Evolutionary conservation across 53 echinoderm and acorn worm species (phyloP).

Genomic region (Henricia sp.): DNA sequence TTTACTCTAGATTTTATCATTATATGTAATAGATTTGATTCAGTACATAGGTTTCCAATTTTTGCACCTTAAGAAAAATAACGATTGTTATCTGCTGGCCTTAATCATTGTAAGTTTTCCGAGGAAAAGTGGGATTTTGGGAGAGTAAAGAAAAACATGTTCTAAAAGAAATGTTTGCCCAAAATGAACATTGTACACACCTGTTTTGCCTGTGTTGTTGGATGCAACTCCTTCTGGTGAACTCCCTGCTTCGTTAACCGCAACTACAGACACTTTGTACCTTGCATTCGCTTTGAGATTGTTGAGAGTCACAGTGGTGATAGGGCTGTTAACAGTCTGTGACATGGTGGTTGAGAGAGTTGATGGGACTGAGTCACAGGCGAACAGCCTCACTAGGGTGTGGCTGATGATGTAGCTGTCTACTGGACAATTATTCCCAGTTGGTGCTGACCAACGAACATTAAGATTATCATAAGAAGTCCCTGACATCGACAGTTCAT

Average conservation of each 20-base stretch:
- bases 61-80: no score
- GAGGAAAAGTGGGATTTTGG: no score
- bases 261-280: constrained; percentile 22
- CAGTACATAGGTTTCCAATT: no score
- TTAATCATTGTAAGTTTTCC: no score
- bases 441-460: constrained; percentile 22
- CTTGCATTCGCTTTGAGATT: not conserved
- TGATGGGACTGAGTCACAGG: not conserved
- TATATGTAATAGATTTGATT: no score
- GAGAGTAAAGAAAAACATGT: no score
- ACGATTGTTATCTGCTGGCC: no score
- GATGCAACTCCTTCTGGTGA: not conserved
- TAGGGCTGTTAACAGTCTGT: not conserved
- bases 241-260: not conserved
- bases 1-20: no score
- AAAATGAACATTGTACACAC: no score
- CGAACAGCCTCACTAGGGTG: constrained; percentile 8
- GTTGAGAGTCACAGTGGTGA: not conserved
- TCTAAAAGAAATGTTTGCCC: no score
- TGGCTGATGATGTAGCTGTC: constrained; percentile 39
- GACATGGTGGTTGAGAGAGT: not conserved
- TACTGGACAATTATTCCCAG: constrained; percentile 43
- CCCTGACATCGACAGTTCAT: not conserved
- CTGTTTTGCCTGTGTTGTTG: not conserved
- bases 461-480: constrained; percentile 4